Conservation (phyloP, 2,113 vertebrate genomes). For the Caloenas nicobarica region DNA sequence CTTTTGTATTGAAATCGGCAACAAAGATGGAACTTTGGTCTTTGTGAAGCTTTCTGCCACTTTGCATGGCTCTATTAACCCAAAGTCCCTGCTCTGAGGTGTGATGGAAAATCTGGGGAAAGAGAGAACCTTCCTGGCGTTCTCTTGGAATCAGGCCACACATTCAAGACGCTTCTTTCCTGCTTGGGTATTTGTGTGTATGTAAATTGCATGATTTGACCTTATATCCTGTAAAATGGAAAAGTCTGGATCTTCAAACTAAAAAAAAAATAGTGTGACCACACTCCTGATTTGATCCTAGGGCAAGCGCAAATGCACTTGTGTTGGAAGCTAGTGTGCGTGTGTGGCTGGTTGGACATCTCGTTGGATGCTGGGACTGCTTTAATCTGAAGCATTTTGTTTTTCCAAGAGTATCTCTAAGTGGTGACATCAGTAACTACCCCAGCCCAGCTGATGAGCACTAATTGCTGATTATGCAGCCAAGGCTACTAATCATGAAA, state of each 20-base stretch:
- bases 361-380: rapidly evolving
- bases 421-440: rapidly evolving
- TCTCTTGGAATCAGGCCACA: background rate
- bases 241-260: background rate
- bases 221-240: background rate
- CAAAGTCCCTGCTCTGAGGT: background rate
- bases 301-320: rapidly evolving
- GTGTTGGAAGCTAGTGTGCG: rapidly evolving
- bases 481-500: rapidly evolving
- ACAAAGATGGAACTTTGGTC: background rate
- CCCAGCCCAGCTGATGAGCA: background rate
- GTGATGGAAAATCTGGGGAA: background rate
- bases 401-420: rapidly evolving
- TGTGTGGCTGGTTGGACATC: rapidly evolving
- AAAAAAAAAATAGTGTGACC: background rate
- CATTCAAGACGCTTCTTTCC: background rate
- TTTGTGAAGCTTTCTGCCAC: background rate
- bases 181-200: background rate
- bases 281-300: background rate
- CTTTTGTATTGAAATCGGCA: background rate
- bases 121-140: background rate
- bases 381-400: background rate
- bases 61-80: background rate
- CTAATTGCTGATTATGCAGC: background rate
- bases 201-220: background rate